A percentile compares a stretch with the other conserved stretches of the same genome.
These are phyloP conservation scores for Holothuria scabra DNA, from an alignment of 53 echinoderm and acorn worm species.

Conservation along the genomic window DNA sequence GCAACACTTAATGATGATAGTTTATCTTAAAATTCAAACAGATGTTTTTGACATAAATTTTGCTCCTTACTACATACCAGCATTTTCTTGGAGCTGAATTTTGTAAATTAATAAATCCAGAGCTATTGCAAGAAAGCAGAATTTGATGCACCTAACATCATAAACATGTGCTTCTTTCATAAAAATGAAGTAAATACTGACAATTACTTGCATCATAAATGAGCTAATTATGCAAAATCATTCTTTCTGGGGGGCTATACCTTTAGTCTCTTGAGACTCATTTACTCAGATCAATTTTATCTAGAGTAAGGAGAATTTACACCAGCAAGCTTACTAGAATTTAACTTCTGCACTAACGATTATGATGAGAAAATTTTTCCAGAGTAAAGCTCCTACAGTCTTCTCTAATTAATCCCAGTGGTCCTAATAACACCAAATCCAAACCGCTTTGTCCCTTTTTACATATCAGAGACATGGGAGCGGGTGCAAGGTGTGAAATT, in stretches of 20 bases:
- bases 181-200: too few species aligned
- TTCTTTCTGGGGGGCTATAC: too few species aligned
- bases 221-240: too few species aligned
- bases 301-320: too few species aligned
- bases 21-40: too few species aligned
- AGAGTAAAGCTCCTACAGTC: slow-evolving; percentile 10
- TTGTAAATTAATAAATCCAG: neutral
- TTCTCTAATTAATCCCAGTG: slow-evolving; percentile 54
- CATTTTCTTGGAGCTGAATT: neutral
- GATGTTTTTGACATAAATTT: too few species aligned
- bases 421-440: slow-evolving; percentile 44
- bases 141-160: neutral
- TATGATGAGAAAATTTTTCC: slow-evolving; percentile 21
- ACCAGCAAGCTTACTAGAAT: neutral
- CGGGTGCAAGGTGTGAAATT: slow-evolving; percentile 48
- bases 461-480: slow-evolving; percentile 41
- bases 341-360: slow-evolving; percentile 39
- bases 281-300: too few species aligned
- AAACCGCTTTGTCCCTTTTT: slow-evolving; percentile 37
- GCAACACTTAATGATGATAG: too few species aligned
- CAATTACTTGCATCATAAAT: too few species aligned
- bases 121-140: neutral
- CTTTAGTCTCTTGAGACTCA: too few species aligned
- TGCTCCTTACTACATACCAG: too few species aligned
- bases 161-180: neutral